Base-by-base conservation (phyloP, 92 coral and sea anemone genomes). In the Micromussa lordhowensis region DNA sequence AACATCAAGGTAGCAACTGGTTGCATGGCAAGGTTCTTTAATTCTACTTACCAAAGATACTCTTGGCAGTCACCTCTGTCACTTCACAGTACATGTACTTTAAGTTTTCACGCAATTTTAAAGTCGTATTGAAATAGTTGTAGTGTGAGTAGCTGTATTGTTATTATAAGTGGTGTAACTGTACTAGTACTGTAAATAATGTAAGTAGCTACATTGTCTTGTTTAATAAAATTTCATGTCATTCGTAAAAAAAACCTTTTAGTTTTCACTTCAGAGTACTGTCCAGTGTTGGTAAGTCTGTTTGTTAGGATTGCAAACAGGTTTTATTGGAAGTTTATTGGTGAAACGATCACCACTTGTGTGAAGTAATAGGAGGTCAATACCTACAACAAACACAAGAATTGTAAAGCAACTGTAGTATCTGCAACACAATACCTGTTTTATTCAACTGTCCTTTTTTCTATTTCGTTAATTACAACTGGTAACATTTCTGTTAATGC, bases 1-100 rank as follows among this genome's bases (percentile, higher is more conserved):
- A 96, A 91, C 91, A 88, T 92, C 57, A 97, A 96, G 96, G 99
- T 93, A 91, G 22, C 9, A 35, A 9, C 4, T 61, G 68, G 19
- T 8, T 18, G 81, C 18, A 61, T 30, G 36, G 9, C 3, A 82
- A 55, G 11, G 22, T 29, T 36, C 40, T 32, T 64, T 82, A 19
- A 28, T 28, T 30, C 36, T 17, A 82, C 68, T 35, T 75, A 22
- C 68, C 29, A 63, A 63, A 64, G 70, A n/a, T 64, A 14, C 0
- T 24, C 70, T 7, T 64, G 70, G 1, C 70, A 64, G 26, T 26
- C 70, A 19, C 3, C 48, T 4, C 48, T 4, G 48, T 4, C 48
- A 40, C 48, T 40, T 40, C 0, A 0, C 2, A 36, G n/a, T n/a
- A n/a, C n/a, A n/a, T n/a, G n/a, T n/a, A n/a, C n/a, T n/a, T n/a